phyloP scores from a whole-genome alignment of 2,797 vertebrate species.

The Pseudochirops corinnae region DNA sequence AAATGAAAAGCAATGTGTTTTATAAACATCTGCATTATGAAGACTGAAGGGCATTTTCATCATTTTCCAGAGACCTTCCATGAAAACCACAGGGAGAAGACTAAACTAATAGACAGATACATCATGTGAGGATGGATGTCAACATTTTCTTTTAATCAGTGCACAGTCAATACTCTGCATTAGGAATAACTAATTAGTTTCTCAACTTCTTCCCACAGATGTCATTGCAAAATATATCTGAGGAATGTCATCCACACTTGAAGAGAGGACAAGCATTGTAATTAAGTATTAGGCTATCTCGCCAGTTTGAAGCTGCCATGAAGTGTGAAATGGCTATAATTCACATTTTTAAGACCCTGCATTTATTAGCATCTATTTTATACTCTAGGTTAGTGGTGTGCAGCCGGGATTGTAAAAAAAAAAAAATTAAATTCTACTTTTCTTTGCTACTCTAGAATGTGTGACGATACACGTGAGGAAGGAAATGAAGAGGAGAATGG shows the following conservation, averaged over 20 bases:
- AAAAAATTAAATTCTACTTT: slow-evolving; percentile 53
- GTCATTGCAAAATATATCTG: slow-evolving; percentile 81
- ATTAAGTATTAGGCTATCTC: slow-evolving; percentile 85
- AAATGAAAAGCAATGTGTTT: slow-evolving; percentile 63
- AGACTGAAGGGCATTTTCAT: slow-evolving; percentile 67
- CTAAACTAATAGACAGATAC: slow-evolving; percentile 66
- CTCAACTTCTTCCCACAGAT: slow-evolving; percentile 81
- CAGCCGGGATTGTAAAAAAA: slow-evolving; percentile 64
- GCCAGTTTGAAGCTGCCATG: slow-evolving; percentile 77
- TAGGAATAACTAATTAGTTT: slow-evolving; percentile 84
- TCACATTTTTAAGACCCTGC: slow-evolving; percentile 85
- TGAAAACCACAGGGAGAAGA: slow-evolving; percentile 66
- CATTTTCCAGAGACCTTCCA: slow-evolving; percentile 70
- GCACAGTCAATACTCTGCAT: slow-evolving; percentile 76
- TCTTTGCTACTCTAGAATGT: slow-evolving; percentile 58
- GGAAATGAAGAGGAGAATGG: slow-evolving; percentile 55
- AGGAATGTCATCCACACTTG: slow-evolving; percentile 82
- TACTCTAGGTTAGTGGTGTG: slow-evolving; percentile 79
- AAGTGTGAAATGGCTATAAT: slow-evolving; percentile 85
- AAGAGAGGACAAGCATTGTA: slow-evolving; percentile 82
- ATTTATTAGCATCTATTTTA: slow-evolving; percentile 86
- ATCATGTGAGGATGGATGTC: slow-evolving; percentile 65
- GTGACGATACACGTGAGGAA: slow-evolving; percentile 10
- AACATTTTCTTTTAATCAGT: slow-evolving; percentile 78
- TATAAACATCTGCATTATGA: slow-evolving; percentile 48